Evolutionary conservation across 37 sponge, comb jelly and placozoan genomes (phyloP).

Genomic region (Corticium candelabrum): DNA sequence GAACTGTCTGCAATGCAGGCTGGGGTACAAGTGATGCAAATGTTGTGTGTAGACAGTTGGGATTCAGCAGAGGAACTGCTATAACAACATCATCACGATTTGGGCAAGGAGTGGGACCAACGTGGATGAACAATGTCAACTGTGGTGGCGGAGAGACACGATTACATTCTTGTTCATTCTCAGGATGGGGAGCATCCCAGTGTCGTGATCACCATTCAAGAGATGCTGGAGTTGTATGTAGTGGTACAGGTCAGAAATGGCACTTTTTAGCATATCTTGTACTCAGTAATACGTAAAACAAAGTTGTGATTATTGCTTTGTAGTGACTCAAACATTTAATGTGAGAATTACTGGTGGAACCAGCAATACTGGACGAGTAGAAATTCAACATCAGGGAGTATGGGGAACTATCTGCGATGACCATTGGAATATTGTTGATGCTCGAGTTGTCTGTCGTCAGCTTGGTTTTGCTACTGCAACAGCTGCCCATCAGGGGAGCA

Average conservation of each 20-base stretch:
- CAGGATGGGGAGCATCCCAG: neutral
- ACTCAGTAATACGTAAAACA: too few relatives aligned
- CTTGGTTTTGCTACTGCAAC: constrained; percentile 12
- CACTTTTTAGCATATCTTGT: too few relatives aligned
- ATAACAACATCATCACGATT: neutral
- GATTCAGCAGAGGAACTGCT: neutral
- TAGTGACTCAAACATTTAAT: too few relatives aligned
- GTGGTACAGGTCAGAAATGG: too few relatives aligned
- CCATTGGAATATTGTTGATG: constrained; percentile 13
- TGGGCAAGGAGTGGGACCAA: neutral
- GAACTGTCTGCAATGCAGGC: constrained; percentile 28
- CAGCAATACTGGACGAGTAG: constrained; percentile 13
- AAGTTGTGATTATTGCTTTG: too few relatives aligned
- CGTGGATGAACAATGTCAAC: neutral
- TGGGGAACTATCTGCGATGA: constrained; percentile 35
- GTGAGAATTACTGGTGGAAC: constrained; percentile 19
- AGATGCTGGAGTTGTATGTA: constrained; percentile 28
- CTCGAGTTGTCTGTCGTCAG: constrained; percentile 19
- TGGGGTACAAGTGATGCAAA: constrained; percentile 41
- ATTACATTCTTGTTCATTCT: neutral
- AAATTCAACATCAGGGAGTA: constrained; percentile 12
- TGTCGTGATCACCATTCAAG: constrained; percentile 12
- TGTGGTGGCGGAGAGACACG: neutral
- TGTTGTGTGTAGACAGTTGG: constrained; percentile 27
- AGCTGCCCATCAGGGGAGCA: neutral